phyloP scores from a whole-genome alignment of 1,140 invertebrate species.

The Zaprionus gabonicus region DNA sequence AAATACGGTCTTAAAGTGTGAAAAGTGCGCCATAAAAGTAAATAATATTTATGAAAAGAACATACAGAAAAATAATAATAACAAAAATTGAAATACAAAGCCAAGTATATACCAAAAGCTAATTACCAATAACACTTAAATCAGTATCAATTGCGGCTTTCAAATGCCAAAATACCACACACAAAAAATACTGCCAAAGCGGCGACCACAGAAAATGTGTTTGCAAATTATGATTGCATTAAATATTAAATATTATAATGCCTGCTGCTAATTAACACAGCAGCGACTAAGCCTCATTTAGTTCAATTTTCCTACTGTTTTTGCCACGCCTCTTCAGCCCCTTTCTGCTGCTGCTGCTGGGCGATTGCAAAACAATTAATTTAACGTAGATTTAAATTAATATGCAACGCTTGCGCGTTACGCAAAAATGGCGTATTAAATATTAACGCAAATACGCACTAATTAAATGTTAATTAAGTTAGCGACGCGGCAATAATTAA shows the following conservation, averaged over 20 bases:
- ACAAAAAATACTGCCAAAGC: background rate
- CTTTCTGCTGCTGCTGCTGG: background rate
- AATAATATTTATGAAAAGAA: too few species aligned
- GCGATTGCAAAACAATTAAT: constrained; percentile 36
- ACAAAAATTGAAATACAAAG: too few species aligned
- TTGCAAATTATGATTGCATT: constrained; percentile 33
- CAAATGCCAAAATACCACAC: background rate
- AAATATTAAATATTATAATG: constrained; percentile 35
- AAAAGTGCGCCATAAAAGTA: too few species aligned
- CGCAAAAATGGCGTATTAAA: constrained; percentile 20
- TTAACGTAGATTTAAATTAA: constrained; percentile 35
- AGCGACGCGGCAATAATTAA: constrained; percentile 38
- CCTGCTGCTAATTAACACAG: constrained; percentile 29
- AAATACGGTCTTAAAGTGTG: too few species aligned
- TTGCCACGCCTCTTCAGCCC: background rate
- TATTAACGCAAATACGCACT: constrained; percentile 46
- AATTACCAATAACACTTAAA: background rate
- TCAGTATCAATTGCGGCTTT: background rate
- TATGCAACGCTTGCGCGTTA: background rate
- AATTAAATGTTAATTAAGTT: constrained; percentile 62
- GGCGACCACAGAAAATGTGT: constrained; percentile 2
- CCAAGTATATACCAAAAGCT: too few species aligned
- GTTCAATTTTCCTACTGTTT: background rate
- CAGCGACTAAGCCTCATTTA: background rate
- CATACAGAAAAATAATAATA: too few species aligned